These are phyloP conservation scores for Micropoecilia bifurca DNA, from an alignment of 2,797 vertebrate species.

Conservation along the genomic window DNA sequence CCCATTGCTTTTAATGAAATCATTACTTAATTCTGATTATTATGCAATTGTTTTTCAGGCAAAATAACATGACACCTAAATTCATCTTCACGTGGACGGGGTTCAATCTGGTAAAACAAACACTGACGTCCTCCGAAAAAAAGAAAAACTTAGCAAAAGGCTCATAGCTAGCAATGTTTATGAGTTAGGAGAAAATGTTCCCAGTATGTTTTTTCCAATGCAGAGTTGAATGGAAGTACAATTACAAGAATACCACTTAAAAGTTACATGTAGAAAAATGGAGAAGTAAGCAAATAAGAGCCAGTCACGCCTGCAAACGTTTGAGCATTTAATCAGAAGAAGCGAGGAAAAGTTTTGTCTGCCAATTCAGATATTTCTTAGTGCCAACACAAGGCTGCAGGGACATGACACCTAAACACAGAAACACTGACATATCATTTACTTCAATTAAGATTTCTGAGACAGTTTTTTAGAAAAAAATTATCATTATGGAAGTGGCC, in stretches of 20 bases:
- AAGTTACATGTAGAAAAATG: not conserved
- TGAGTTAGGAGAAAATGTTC: not conserved
- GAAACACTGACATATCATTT: not conserved
- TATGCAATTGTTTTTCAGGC: not conserved
- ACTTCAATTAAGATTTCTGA: not conserved
- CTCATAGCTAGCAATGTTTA: not conserved
- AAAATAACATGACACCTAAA: conserved; percentile 5
- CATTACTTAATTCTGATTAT: not conserved
- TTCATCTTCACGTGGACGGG: not conserved
- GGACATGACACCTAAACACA: not conserved
- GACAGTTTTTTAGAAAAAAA: not conserved
- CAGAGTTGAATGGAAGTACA: not conserved
- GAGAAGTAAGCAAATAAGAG: not conserved
- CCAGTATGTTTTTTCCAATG: not conserved
- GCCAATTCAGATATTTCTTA: not conserved
- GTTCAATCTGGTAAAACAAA: not conserved
- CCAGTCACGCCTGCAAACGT: not conserved
- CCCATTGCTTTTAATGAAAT: not conserved
- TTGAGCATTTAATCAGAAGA: not conserved
- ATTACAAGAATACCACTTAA: not conserved
- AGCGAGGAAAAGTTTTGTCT: not conserved
- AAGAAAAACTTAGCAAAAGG: not conserved
- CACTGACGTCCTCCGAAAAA: not conserved
- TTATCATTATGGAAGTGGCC: not conserved
- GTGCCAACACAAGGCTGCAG: not conserved